Evolutionary conservation across 1,140 invertebrate genomes (phyloP).

Genomic region (Bombyx mandarina): DNA sequence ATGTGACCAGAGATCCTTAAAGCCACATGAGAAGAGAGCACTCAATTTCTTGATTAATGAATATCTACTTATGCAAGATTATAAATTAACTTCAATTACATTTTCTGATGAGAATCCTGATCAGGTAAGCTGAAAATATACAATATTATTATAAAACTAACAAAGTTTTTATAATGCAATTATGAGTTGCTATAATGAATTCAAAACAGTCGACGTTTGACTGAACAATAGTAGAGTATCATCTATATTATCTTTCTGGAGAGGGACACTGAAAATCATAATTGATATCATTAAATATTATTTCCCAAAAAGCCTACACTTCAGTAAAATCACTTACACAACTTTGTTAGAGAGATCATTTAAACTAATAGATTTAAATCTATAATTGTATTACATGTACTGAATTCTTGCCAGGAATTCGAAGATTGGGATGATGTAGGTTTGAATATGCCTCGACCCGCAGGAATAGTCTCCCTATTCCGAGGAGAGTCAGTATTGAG

Average conservation of each 20-base stretch:
- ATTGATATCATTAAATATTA: too few relatives aligned
- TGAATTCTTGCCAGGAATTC: conserved; percentile 78
- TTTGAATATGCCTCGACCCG: conserved; percentile 86
- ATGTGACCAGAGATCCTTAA: conserved; percentile 71
- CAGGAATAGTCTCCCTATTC: conserved; percentile 83
- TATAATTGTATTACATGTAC: conserved; percentile 6
- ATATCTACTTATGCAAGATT: conserved; percentile 84
- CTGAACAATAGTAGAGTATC: too few relatives aligned
- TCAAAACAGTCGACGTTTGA: too few relatives aligned
- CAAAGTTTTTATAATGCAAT: too few relatives aligned
- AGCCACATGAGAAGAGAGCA: conserved; percentile 87
- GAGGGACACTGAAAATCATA: too few relatives aligned
- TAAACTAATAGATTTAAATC: not conserved
- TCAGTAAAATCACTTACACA: too few relatives aligned
- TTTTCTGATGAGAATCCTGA: conserved; percentile 94
- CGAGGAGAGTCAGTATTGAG: conserved; percentile 70
- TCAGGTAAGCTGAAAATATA: conserved; percentile 71
- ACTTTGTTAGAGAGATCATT: not conserved
- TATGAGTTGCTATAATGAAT: too few relatives aligned
- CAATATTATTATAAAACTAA: too few relatives aligned
- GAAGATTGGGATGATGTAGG: conserved; percentile 96
- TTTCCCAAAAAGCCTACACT: too few relatives aligned
- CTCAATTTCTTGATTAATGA: conserved; percentile 92
- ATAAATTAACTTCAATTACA: conserved; percentile 92
- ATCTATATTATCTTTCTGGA: too few relatives aligned